Evolutionary conservation across 2,888 invertebrate species (phyloP).

Genomic region (Adela reaumurella): DNA sequence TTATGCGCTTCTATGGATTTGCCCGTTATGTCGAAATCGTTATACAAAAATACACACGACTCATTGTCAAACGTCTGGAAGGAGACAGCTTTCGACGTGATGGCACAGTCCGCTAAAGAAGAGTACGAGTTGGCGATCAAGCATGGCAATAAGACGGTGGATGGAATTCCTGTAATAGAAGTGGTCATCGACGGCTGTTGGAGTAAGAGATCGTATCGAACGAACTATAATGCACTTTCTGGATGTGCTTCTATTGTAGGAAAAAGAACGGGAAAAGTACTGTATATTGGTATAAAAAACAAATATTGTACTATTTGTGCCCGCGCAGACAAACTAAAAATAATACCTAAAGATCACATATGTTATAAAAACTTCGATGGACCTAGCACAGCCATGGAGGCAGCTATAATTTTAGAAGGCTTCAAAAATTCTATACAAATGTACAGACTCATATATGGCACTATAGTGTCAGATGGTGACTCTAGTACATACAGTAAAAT

Average conservation of each 20-base stretch:
- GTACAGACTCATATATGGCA: slow-evolving; percentile 4
- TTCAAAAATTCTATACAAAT: slow-evolving; percentile 3
- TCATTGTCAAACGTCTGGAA: slow-evolving; percentile 1
- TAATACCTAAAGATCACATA: background rate
- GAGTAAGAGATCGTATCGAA: slow-evolving; percentile 4
- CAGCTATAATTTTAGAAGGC: slow-evolving; percentile 3
- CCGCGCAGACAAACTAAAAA: slow-evolving; percentile 2
- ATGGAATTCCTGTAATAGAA: slow-evolving; percentile 4
- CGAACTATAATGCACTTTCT: slow-evolving; percentile 4
- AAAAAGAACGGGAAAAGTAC: slow-evolving; percentile 3
- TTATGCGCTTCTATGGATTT: slow-evolving; percentile 6
- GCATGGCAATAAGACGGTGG: background rate
- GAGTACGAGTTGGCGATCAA: slow-evolving; percentile 1
- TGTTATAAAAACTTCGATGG: background rate
- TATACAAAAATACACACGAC: background rate
- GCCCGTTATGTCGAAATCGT: slow-evolving; percentile 1
- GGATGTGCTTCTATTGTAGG: slow-evolving; percentile 4
- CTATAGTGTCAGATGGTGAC: slow-evolving; percentile 5
- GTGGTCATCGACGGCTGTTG: slow-evolving; percentile 3
- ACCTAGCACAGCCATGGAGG: slow-evolving; percentile 3
- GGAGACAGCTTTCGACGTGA: slow-evolving; percentile 1
- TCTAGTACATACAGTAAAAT: no score
- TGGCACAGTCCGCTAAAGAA: slow-evolving; percentile 1
- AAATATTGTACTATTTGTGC: slow-evolving; percentile 5
- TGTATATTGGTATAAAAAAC: slow-evolving; percentile 6